phyloP scores from a whole-genome alignment of 2,113 vertebrate species.

The Lophius piscatorius region DNA sequence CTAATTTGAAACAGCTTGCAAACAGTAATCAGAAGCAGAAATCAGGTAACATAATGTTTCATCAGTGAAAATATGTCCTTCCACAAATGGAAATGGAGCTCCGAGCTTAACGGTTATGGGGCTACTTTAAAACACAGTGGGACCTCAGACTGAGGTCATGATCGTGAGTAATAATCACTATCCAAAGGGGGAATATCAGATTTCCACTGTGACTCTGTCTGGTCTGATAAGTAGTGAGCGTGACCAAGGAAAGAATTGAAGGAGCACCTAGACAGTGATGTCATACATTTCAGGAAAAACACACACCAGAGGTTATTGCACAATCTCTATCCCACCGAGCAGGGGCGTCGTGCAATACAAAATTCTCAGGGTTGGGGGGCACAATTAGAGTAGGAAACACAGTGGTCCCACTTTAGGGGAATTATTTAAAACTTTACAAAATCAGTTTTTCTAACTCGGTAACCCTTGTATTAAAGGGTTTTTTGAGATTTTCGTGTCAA shows the following conservation, averaged over 20 bases:
- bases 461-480: too few species aligned
- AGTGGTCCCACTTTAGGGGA: too few species aligned
- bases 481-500: too few species aligned
- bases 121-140: constrained; percentile 4
- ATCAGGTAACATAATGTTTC: constrained; percentile 17
- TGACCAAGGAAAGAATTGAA: constrained; percentile 40
- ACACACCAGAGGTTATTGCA: constrained; percentile 30
- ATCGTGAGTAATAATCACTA: constrained; percentile 45
- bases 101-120: constrained; percentile 24
- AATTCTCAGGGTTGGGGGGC: too few species aligned
- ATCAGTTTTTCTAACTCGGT: too few species aligned
- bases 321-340: constrained; percentile 22
- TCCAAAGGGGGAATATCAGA: constrained; percentile 14
- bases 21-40: constrained; percentile 19
- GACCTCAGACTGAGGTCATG: background rate
- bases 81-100: constrained; percentile 40
- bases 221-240: constrained; percentile 45
- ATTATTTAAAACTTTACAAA: too few species aligned
- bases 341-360: too few species aligned
- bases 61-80: constrained; percentile 27
- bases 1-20: constrained; percentile 20
- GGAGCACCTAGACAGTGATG: constrained; percentile 65
- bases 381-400: too few species aligned
- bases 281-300: constrained; percentile 61
- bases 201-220: constrained; percentile 25